A percentile compares a stretch with the other conserved stretches of the same genome.
phyloP scores from a whole-genome alignment of 37 sponge, comb jelly and placozoan species.

The Tethya wilhelma region DNA sequence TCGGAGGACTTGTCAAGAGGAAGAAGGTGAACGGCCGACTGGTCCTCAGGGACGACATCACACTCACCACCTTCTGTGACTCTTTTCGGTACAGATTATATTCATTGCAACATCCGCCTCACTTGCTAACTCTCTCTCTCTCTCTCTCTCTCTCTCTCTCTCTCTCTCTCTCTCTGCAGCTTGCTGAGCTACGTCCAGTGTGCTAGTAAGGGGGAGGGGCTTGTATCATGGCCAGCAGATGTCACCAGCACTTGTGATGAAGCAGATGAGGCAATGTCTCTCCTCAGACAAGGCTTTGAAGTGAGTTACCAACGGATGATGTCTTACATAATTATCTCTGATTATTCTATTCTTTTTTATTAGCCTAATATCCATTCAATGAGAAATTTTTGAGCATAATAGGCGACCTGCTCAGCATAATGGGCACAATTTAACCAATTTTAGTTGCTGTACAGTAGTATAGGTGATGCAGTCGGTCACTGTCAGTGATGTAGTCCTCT shows the following conservation, averaged over 20 bases:
- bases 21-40: slow-evolving; percentile 21
- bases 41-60: slow-evolving; percentile 50
- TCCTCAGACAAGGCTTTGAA: slow-evolving; percentile 20
- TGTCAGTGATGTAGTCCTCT: too few species aligned
- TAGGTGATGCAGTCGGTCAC: too few species aligned
- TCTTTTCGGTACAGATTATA: slow-evolving; percentile 34
- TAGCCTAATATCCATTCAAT: too few species aligned
- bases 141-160: background rate
- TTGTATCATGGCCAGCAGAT: slow-evolving; percentile 29
- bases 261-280: slow-evolving; percentile 10
- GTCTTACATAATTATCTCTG: too few species aligned
- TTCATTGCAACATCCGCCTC: too few species aligned
- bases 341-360: too few species aligned
- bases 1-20: slow-evolving; percentile 44
- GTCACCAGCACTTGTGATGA: background rate
- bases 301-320: too few species aligned
- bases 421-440: too few species aligned
- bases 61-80: slow-evolving; percentile 45
- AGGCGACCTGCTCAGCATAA: too few species aligned
- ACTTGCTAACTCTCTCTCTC: too few species aligned
- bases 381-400: too few species aligned
- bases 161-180: background rate
- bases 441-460: too few species aligned
- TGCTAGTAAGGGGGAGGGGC: slow-evolving; percentile 15
- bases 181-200: slow-evolving; percentile 49